These are phyloP conservation scores for Artemia sp. DNA, from an alignment of 2,888 invertebrate genomes.

Conservation along the genomic window DNA sequence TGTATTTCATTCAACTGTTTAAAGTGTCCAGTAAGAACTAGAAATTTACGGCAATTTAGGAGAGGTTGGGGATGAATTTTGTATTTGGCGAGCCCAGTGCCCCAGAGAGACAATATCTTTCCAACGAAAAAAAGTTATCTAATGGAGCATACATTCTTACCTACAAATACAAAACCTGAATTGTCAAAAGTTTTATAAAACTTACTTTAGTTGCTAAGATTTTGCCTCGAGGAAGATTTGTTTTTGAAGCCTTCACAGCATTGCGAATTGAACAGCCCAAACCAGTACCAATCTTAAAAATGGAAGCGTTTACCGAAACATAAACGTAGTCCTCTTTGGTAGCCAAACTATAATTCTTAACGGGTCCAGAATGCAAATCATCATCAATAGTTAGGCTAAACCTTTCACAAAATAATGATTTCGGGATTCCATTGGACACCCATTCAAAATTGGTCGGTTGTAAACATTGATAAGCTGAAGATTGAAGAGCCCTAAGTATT, in stretches of 20 bases:
- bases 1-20: too few relatives aligned
- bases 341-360: not conserved
- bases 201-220: slow-evolving; percentile 56
- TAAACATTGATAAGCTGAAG: not conserved
- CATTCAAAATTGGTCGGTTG: not conserved
- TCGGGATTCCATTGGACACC: not conserved
- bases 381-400: not conserved
- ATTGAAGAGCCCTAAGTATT: slow-evolving; percentile 19
- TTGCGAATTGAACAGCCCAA: slow-evolving; percentile 81
- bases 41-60: too few relatives aligned
- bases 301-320: not conserved
- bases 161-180: slow-evolving; percentile 30
- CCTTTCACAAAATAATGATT: not conserved
- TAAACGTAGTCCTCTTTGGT: not conserved
- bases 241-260: not conserved
- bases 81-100: too few relatives aligned
- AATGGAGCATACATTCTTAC: slow-evolving; percentile 31
- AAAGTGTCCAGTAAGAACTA: too few relatives aligned
- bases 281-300: slow-evolving; percentile 73
- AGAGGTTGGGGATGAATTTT: too few relatives aligned
- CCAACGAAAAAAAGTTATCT: slow-evolving; percentile 9
- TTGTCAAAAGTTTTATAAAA: slow-evolving; percentile 55
- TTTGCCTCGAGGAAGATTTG: slow-evolving; percentile 5
- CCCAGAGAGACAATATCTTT: too few relatives aligned
- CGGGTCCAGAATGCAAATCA: not conserved